Base-by-base conservation (phyloP, 1,140 invertebrate genomes). In the Steinernema feltiae region DNA sequence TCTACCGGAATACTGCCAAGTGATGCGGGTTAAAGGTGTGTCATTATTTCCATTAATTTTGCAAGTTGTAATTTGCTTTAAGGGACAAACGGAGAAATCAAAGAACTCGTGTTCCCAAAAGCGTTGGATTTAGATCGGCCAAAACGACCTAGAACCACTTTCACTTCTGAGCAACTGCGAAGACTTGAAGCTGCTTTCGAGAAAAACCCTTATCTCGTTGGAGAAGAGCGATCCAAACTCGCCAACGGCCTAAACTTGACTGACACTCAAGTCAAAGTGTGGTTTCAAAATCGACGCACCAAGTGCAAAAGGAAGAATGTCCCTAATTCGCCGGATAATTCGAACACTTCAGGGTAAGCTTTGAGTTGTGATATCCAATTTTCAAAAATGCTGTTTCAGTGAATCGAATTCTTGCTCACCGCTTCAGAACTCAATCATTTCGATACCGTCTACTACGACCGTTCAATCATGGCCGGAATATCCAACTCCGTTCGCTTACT, bases 261-360 rank as follows among this genome's bases (percentile, higher is more conserved):
- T 24, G 89, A 90, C 82, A 89, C 89, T 24, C 80, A 89, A 88
- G 88, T 89, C 17, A 89, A 89, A 83, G 89, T 90, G 3, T 90
- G 89, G 89, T 90, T 89, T 80, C 89, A 90, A 80, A 90, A 90
- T 79, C 83, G 89, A 70, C 82, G 89, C 70, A 90, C 89, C 0
- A 90, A 90, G 80, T 84, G 86, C 71, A 88, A 89, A 79, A 77
- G 86, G 30, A 85, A 87, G 72, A 63, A 27, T 27, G 24, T n/a
- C 24, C 15, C 53, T 27, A 27, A 21, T 27, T 63, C 53, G 15
- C 53, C 53, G 53, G 53, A 63, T 21, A 63, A 3, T 63, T 63
- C 53, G 24, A 63, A 27, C 53, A 15, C 53, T 27, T 27, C 53
- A 27, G 24, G 53, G 53, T 63, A 63, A 63, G 53, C n/a, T n/a